Evolutionary conservation across 1,140 invertebrate genomes (phyloP).

Genomic region (Drosophila micromelanica): DNA sequence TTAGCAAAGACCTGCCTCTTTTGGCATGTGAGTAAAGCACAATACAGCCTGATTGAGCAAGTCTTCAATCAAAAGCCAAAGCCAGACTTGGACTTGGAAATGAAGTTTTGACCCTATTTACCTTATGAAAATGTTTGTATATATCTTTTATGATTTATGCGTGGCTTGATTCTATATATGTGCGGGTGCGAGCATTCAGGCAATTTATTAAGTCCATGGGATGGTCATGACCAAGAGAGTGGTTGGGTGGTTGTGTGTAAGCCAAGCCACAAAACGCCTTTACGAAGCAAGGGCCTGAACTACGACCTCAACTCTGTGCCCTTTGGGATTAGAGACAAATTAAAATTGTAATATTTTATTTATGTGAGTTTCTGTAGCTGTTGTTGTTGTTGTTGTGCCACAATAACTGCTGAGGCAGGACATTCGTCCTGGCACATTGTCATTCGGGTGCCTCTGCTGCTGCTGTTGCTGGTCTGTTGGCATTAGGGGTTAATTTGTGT

Average conservation of each 20-base stretch:
- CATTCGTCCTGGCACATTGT: slow-evolving; percentile 66
- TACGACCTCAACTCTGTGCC: slow-evolving; percentile 52
- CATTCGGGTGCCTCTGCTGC: slow-evolving; percentile 52
- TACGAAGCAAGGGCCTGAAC: slow-evolving; percentile 40
- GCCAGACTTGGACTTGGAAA: background rate
- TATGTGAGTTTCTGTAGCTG: slow-evolving; percentile 58
- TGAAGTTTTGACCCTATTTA: slow-evolving; percentile 11
- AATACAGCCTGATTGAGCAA: slow-evolving; percentile 17
- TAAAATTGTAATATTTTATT: slow-evolving; percentile 83
- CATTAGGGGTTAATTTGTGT: slow-evolving; percentile 83
- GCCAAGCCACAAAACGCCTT: slow-evolving; percentile 34
- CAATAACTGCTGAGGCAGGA: slow-evolving; percentile 43
- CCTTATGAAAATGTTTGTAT: slow-evolving; percentile 39
- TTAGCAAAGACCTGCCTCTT: background rate
- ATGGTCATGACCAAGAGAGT: background rate
- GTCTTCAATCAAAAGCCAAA: slow-evolving; percentile 13
- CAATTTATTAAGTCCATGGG: slow-evolving; percentile 57
- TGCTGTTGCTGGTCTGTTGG: slow-evolving; percentile 49
- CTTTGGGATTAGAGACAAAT: slow-evolving; percentile 79
- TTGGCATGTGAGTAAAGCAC: background rate
- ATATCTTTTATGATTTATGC: slow-evolving; percentile 67
- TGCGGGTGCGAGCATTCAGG: slow-evolving; percentile 41
- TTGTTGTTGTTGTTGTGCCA: slow-evolving; percentile 28
- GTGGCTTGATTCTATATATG: slow-evolving; percentile 38
- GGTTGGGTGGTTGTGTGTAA: background rate